A percentile compares a stretch with the other conserved stretches of the same genome.
phyloP scores from a whole-genome alignment of 2,113 vertebrate genomes.

The Calonectris borealis region DNA sequence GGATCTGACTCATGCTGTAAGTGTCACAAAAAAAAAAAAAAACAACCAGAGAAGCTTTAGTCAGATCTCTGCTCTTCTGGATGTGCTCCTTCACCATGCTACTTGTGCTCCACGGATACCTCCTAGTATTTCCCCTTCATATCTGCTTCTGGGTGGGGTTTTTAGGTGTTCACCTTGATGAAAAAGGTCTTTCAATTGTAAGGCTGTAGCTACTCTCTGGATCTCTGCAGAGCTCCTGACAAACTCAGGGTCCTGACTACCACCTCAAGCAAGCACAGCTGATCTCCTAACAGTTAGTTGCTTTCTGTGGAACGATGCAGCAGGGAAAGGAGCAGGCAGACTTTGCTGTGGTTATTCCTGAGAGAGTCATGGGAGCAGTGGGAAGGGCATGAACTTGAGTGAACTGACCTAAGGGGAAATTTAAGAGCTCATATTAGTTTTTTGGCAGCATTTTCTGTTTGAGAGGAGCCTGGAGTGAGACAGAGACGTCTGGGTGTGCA shows the following conservation, averaged over 20 bases:
- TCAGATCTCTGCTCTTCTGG: background rate
- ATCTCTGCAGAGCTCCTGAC: background rate
- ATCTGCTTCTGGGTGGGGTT: background rate
- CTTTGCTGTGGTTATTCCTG: background rate
- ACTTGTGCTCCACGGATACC: background rate
- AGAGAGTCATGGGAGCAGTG: background rate
- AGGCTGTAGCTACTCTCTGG: background rate
- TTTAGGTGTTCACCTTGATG: background rate
- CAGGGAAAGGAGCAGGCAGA: background rate
- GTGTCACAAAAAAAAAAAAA: background rate
- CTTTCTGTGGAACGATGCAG: background rate
- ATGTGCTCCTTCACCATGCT: background rate
- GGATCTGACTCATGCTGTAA: background rate
- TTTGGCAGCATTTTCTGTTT: constrained; percentile 21
- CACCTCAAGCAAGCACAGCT: background rate
- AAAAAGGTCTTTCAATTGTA: background rate
- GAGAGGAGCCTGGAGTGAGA: background rate
- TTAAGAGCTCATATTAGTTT: background rate
- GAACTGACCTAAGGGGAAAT: background rate
- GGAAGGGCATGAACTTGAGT: background rate
- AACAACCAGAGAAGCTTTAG: background rate
- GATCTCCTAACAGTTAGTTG: background rate
- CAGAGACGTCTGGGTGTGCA: background rate
- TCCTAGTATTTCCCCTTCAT: background rate
- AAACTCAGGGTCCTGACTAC: background rate